Evolutionary conservation across 2,888 invertebrate species (phyloP), one percentile per base, ranked within the genome.

Genomic region (Mongoloraphidia duomilia): DNA sequence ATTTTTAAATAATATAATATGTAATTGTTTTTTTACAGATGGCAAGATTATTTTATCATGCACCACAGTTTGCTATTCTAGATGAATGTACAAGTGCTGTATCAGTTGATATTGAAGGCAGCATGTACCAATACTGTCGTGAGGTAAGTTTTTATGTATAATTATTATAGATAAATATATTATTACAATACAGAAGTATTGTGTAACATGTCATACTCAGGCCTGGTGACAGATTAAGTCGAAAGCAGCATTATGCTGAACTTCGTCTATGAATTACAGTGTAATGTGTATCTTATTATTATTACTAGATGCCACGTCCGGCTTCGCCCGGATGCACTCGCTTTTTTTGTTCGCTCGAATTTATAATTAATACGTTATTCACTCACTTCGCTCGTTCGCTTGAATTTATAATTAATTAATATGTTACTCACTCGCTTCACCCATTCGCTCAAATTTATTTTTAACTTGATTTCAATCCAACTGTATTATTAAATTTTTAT

Each of bases 1-100:
- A n/a, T n/a, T n/a, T n/a, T n/a, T n/a, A n/a, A n/a, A n/a, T n/a
- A n/a, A n/a, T n/a, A n/a, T n/a, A n/a, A n/a, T n/a, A n/a, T n/a
- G n/a, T n/a, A n/a, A n/a, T n/a, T n/a, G n/a, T 44, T 50, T 34
- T 43, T 53, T 52, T 57, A 1, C 62, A 87, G 76, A 97, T 97
- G 96, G 93, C 96, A 11, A 78, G 96, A 12, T 73, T 97, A 54
- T 95, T 97, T 71, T 97, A 97, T 71, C 95, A 97, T 68, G 82
- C 82, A 63, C 98, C 98, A 0, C 95, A 96, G 70, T 98, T 97
- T 72, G 98, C 98, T 10, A 97, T 98, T 60, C 72, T 98, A 58
- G 98, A 98, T 63, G 98, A 98, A 67, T 98, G 98, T 65, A 98
- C 98, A 1, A 94, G 93, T 65, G 97, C 97, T 0, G 97, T 98